Base-by-base conservation (phyloP, 2,797 vertebrate genomes). In the Columba guinea region DNA sequence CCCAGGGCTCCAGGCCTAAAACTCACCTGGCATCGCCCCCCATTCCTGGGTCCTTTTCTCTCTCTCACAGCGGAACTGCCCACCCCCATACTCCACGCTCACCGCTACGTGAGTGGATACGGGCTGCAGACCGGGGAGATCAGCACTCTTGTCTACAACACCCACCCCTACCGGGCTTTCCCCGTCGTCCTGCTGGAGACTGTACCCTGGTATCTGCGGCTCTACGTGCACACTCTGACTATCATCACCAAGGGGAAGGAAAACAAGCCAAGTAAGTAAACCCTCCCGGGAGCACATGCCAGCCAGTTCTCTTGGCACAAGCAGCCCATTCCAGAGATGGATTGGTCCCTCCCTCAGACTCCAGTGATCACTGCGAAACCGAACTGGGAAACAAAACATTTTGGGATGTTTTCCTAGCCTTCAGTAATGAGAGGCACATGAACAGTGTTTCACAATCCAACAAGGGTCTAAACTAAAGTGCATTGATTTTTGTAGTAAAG, bases 201-300 rank as follows among this genome's bases (percentile, higher is more conserved):
- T 0, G 99, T 99, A 92, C 99, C 99, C 11, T 99, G 99, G 99
- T 99, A 99, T 94, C 98, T 99, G 76, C 98, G 99, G 12, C 98
- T 99, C 49, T 99, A 99, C 20, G 97, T 99, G 95, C 99, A 99
- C 97, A 99, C 99, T 0, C 98, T 99, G 55, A 98, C 98, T 9
- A 98, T 99, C 96, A 98, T 97, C 97, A 99, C 99, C 78, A 99
- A 99, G 96, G 98, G 98, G 67, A 99, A 98, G 89, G 98, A 99
- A 69, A 99, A 99, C 98, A 99, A 98, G 52, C 99, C 99, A 41
- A 99, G 99, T 99, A 96, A 99, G 99, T 71, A 35, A 63, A 55
- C 9, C 21, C 8, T 52, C 34, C 48, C 0, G 1, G n/a, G 18
- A 48, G 32, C 27, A 9, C 10, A 0, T 48, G 56, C 32, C 46